These are phyloP conservation scores for Ancistrus triradiatus DNA, from an alignment of 2,113 vertebrate species.

Conservation along the genomic window DNA sequence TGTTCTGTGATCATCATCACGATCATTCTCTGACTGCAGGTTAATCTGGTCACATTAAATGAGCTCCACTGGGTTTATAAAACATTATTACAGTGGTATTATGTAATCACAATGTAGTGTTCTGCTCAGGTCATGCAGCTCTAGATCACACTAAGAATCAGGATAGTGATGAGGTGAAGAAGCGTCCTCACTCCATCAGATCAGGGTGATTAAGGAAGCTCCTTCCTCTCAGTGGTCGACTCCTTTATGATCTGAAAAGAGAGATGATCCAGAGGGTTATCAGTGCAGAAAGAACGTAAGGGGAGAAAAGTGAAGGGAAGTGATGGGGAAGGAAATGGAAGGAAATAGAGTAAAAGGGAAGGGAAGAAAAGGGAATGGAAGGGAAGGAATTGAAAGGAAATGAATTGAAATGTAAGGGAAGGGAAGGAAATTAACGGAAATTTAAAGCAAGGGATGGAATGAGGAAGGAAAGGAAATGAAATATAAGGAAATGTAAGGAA, in stretches of 20 bases:
- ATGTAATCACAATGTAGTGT: too few relatives aligned
- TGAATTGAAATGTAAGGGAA: neutral
- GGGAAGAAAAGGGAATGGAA: neutral
- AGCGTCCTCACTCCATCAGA: neutral
- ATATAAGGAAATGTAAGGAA: too few relatives aligned
- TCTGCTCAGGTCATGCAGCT: too few relatives aligned
- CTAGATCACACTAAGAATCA: neutral
- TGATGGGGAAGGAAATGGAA: neutral
- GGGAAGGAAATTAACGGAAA: neutral
- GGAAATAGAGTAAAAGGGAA: neutral
- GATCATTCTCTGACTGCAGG: too few relatives aligned
- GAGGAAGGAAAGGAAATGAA: neutral
- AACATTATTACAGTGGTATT: too few relatives aligned
- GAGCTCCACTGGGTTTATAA: too few relatives aligned
- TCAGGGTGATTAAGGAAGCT: constrained; percentile 57
- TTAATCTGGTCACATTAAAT: too few relatives aligned
- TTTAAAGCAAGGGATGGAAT: too few relatives aligned
- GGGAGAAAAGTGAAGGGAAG: neutral
- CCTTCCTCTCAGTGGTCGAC: constrained; percentile 69
- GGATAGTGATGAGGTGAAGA: neutral
- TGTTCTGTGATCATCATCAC: too few relatives aligned
- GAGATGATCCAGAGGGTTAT: constrained; percentile 20
- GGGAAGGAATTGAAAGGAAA: neutral
- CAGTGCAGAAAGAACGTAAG: neutral
- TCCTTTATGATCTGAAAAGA: constrained; percentile 72